Conservation (phyloP, 64 coral and sea anemone species). For the Stichodactyla mertensii region DNA sequence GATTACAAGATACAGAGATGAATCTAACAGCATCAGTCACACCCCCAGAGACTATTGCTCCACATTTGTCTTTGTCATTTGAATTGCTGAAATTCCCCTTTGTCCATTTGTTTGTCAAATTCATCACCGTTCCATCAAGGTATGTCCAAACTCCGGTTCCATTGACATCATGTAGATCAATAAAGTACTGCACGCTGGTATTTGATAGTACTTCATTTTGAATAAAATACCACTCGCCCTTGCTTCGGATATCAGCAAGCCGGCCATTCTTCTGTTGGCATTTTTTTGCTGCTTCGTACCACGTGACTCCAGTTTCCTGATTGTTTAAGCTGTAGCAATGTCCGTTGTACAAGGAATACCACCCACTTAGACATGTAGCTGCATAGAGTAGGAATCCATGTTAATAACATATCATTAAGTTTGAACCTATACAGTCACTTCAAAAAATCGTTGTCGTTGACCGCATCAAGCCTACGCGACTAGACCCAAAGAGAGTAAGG, state of each 20-base stretch:
- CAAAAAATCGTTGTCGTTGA: too few relatives aligned
- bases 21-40: too few relatives aligned
- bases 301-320: neutral
- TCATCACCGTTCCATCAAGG: neutral
- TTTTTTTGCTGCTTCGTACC: neutral
- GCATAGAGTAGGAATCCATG: neutral
- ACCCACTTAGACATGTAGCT: neutral
- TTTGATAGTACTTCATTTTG: neutral
- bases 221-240: conserved; percentile 6
- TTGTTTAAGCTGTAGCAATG: neutral
- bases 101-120: neutral
- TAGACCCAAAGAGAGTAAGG: too few relatives aligned
- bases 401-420: too few relatives aligned
- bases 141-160: neutral
- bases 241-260: conserved; percentile 1
- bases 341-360: neutral
- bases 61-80: neutral
- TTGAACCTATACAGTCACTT: too few relatives aligned
- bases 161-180: neutral
- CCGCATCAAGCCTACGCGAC: too few relatives aligned
- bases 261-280: neutral
- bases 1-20: too few relatives aligned
- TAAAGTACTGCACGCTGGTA: neutral
- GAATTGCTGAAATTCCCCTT: neutral
- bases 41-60: neutral